Evolutionary conservation across 2,797 vertebrate species (phyloP), one percentile per base, ranked within the genome.

Genomic region (Hypotaenidia okinawae): DNA sequence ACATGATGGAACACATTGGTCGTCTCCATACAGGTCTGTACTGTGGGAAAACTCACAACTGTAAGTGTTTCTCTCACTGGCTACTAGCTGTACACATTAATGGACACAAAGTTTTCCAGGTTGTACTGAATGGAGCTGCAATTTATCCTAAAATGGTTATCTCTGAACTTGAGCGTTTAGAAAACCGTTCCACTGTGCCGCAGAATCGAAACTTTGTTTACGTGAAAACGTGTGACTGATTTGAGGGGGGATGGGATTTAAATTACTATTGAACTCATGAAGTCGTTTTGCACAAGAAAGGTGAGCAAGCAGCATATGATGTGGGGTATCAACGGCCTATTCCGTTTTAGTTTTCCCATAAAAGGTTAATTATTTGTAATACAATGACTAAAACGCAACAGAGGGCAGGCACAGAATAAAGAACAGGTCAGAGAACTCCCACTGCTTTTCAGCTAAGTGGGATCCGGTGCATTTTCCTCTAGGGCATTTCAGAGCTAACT

Each of bases 311-410:
- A 87, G 18, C 30, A 51, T 28, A 90, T 78, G 62, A 82, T 49
- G n/a, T 15, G 39, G 27, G 85, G 33, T 58, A 54, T 64, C 59
- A 80, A 32, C 54, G 85, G 18, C 13, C 18, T 28, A 3, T 80
- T 89, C 39, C n/a, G 9, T 55, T 89, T 72, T 37, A 59, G 13
- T 64, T 81, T 91, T 83, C 25, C 51, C 8, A 16, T 47, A 41
- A 74, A 58, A 89, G 17, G 32, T 83, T 94, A 63, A 87, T 87
- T 70, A 57, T 85, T 85, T 93, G 70, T 80, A 70, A 83, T 83
- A 14, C n/a, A 61, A 18, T 83, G 54, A 68, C 78, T 92, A 68
- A 75, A 93, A 72, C 33, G 61, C 72, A 94, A 51, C 32, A 59
- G 33, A 61, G 52, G 25, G 85, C 6, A 41, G 54, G 57, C 80